phyloP scores from a whole-genome alignment of 2,113 vertebrate genomes.

The Calyptommatus sinebrachiatus region DNA sequence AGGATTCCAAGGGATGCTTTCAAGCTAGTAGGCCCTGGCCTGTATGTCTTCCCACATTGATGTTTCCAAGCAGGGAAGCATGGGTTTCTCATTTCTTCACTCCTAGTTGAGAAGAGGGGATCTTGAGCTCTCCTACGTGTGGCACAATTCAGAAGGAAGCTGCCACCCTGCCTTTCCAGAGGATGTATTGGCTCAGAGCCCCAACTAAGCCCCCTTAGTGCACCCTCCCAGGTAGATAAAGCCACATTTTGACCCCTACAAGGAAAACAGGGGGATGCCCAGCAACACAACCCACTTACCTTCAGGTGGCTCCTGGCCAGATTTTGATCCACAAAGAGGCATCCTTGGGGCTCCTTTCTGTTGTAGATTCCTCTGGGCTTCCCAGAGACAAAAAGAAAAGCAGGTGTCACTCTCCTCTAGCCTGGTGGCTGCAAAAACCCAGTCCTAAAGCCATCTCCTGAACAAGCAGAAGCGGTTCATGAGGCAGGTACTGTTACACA shows the following conservation, averaged over 20 bases:
- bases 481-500: constrained; percentile 1
- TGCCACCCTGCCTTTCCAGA: neutral
- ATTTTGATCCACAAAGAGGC: constrained; percentile 68
- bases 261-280: neutral
- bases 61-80: too few species aligned
- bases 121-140: too few species aligned
- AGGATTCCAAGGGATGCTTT: too few species aligned
- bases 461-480: neutral
- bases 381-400: constrained; percentile 61
- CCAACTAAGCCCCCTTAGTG: neutral
- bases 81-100: too few species aligned
- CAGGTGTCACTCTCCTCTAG: neutral
- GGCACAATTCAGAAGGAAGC: neutral
- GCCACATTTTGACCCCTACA: neutral
- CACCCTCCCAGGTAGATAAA: neutral
- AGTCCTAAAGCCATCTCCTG: neutral
- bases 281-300: constrained; percentile 61
- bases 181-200: too few species aligned
- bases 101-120: too few species aligned
- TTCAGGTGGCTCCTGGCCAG: constrained; percentile 58
- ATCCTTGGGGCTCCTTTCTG: constrained; percentile 70
- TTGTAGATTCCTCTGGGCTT: constrained; percentile 66
- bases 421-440: accelerated
- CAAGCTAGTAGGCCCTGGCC: too few species aligned
- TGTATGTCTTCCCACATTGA: too few species aligned